These are phyloP conservation scores for Charaxes varanes DNA, from an alignment of 1,140 invertebrate species.

Conservation along the genomic window DNA sequence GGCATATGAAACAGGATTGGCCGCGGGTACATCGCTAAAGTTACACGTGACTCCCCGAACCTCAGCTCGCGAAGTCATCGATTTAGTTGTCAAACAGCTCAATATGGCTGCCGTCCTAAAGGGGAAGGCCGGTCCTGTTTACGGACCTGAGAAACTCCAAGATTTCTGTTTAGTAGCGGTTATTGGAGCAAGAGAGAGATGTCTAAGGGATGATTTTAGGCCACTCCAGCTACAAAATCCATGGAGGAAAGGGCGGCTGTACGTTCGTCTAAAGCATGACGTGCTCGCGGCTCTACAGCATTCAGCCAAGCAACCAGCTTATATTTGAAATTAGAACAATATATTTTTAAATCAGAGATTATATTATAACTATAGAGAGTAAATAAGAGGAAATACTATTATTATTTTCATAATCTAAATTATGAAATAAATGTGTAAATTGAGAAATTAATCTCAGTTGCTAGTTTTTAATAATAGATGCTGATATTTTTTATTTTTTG, in stretches of 20 bases:
- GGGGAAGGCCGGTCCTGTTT: constrained; percentile 89
- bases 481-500: constrained; percentile 33
- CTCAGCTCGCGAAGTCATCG: constrained; percentile 93
- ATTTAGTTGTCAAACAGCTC: constrained; percentile 93
- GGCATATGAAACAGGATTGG: constrained; percentile 95
- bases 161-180: constrained; percentile 96
- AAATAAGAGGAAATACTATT: constrained; percentile 2
- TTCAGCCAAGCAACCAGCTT: constrained; percentile 83
- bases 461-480: constrained; percentile 12
- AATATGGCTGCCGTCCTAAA: constrained; percentile 94
- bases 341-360: constrained; percentile 1
- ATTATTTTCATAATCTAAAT: constrained; percentile 6
- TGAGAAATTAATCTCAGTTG: constrained; percentile 14
- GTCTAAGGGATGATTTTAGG: constrained; percentile 93
- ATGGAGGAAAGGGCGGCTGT: constrained; percentile 94
- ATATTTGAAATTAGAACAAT: constrained; percentile 52
- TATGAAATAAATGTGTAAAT: too few relatives aligned
- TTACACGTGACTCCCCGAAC: constrained; percentile 93
- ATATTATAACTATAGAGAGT: constrained; percentile 1
- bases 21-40: constrained; percentile 92
- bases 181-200: constrained; percentile 92
- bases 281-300: constrained; percentile 91
- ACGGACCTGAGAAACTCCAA: constrained; percentile 83
- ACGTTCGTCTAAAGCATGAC: constrained; percentile 92
- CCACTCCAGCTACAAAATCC: constrained; percentile 94